Evolutionary conservation across 2,113 vertebrate species (phyloP).

Genomic region (Oreochromis niloticus): DNA sequence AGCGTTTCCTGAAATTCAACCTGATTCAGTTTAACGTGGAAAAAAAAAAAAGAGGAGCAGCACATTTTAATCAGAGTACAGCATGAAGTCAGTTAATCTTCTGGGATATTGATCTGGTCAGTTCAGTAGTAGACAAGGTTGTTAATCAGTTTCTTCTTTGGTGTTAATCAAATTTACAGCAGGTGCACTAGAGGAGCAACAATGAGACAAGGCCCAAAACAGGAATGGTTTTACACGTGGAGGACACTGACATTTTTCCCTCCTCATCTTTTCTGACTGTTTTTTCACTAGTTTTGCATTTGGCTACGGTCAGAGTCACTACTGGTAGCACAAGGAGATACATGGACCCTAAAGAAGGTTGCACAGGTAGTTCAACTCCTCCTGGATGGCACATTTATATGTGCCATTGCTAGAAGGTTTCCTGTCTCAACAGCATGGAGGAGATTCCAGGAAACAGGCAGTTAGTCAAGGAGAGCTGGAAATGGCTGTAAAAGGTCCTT

Average conservation of each 20-base stretch:
- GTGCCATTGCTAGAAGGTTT: background rate
- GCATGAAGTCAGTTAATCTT: background rate
- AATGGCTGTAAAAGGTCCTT: background rate
- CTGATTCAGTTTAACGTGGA: background rate
- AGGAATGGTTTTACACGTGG: background rate
- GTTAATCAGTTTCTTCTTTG: background rate
- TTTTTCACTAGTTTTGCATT: background rate
- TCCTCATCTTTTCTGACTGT: background rate
- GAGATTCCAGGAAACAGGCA: background rate
- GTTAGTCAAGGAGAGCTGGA: background rate
- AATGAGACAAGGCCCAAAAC: background rate
- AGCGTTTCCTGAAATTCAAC: background rate
- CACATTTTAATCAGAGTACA: background rate
- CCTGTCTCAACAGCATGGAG: background rate
- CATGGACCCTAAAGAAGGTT: background rate
- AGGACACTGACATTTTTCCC: background rate
- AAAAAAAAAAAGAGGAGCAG: background rate
- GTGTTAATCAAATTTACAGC: background rate
- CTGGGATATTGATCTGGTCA: background rate
- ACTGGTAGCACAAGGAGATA: background rate
- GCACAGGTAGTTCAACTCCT: background rate
- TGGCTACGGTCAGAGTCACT: background rate
- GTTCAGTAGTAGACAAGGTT: background rate
- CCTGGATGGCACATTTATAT: background rate
- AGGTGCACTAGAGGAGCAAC: background rate